Conservation (phyloP, 92 coral and sea anemone species). For the Bergia sp. region DNA sequence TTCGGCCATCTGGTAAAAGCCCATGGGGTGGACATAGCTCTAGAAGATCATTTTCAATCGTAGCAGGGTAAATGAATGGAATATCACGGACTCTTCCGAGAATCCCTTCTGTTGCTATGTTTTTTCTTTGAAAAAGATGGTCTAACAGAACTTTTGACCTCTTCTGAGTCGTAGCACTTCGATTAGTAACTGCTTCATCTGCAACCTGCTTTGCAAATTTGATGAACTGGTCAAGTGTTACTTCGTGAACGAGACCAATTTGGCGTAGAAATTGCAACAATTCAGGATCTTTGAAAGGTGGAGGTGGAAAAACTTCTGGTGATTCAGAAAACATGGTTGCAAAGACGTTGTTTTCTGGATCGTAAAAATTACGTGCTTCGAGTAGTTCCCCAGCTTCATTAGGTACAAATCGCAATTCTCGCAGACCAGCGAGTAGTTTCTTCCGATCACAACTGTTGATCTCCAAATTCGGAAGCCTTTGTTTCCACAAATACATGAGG, state of each 20-base stretch:
- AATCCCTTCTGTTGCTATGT: constrained; percentile 30
- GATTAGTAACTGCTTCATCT: constrained; percentile 37
- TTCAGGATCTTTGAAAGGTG: constrained; percentile 34
- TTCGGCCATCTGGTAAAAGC: not conserved
- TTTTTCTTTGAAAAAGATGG: constrained; percentile 43
- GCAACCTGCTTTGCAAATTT: constrained; percentile 62
- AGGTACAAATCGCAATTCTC: constrained; percentile 42
- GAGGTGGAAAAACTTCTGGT: constrained; percentile 58
- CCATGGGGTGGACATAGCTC: constrained; percentile 46
- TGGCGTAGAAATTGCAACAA: constrained; percentile 62
- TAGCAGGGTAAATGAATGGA: constrained; percentile 45
- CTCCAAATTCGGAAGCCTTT: no score
- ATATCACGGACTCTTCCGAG: constrained; percentile 42
- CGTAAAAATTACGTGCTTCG: constrained; percentile 56
- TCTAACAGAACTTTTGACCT: constrained; percentile 44
- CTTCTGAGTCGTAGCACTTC: not conserved
- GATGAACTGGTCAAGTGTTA: constrained; percentile 38
- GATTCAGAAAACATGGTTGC: constrained; percentile 42
- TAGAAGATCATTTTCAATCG: constrained; percentile 15
- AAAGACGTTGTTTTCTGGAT: constrained; percentile 63
- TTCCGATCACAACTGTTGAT: not conserved
- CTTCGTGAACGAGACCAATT: constrained; percentile 56
- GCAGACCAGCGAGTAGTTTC: constrained; percentile 23
- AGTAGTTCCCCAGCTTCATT: constrained; percentile 44
- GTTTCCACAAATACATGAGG: constrained; percentile 34